Conservation (phyloP, 2,113 vertebrate species). For the Protobothrops flavoviridis region DNA sequence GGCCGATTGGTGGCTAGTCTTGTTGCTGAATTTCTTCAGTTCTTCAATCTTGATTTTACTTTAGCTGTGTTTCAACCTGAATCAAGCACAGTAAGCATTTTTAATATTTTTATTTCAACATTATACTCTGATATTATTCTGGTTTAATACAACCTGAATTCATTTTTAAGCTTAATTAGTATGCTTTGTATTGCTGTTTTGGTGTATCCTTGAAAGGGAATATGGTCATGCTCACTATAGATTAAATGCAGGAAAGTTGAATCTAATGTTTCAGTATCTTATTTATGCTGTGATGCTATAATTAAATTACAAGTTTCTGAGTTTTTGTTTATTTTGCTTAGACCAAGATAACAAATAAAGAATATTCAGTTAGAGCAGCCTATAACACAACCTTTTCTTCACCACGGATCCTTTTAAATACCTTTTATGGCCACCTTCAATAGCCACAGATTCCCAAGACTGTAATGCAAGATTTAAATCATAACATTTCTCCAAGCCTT, state of each 20-base stretch:
- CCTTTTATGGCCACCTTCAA: not conserved
- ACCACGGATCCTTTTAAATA: not conserved
- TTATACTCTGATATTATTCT: not conserved
- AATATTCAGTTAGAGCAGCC: not conserved
- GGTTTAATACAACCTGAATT: not conserved
- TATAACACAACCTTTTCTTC: not conserved
- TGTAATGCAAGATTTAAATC: not conserved
- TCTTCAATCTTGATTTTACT: conserved; percentile 93
- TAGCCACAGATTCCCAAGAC: not conserved
- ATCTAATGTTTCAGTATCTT: not conserved
- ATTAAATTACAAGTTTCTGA: not conserved
- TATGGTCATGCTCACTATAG: not conserved
- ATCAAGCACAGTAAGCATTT: conserved; percentile 81
- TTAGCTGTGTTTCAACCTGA: conserved; percentile 94
- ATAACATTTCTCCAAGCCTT: not conserved
- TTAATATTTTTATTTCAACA: not conserved
- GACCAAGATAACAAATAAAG: not conserved
- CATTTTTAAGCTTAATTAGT: conserved; percentile 3
- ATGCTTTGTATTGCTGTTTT: rapidly evolving
- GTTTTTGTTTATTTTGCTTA: not conserved
- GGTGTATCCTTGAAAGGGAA: not conserved
- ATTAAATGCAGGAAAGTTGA: not conserved
- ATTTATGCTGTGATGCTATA: not conserved
- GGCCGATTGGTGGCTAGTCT: conserved; percentile 87
- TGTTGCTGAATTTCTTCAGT: conserved; percentile 89